Evolutionary conservation across 2,113 vertebrate genomes (phyloP).

Genomic region (Cepphus grylle): DNA sequence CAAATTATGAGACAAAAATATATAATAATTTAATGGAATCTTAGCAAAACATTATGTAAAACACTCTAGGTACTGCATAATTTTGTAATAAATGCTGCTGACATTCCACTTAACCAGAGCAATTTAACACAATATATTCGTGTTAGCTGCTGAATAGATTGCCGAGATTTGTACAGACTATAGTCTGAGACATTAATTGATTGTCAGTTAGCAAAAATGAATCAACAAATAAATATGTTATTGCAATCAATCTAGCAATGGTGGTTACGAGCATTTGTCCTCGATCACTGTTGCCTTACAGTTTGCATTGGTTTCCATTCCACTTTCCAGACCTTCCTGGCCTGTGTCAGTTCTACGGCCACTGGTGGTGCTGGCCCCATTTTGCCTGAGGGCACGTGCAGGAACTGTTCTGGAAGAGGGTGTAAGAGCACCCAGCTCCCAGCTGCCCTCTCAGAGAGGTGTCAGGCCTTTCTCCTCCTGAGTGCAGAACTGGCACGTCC

Average conservation of each 20-base stretch:
- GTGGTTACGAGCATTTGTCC: neutral
- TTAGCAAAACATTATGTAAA: neutral
- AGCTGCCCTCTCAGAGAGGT: neutral
- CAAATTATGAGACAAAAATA: neutral
- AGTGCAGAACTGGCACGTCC: neutral
- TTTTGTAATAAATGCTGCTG: neutral
- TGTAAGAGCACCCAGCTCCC: neutral
- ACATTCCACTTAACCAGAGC: neutral
- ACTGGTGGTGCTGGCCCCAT: too few species aligned
- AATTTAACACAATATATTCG: neutral
- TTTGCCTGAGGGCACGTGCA: neutral
- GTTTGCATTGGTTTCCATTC: neutral
- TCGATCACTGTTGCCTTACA: neutral
- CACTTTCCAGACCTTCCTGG: neutral
- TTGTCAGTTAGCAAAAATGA: neutral
- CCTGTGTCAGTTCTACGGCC: neutral
- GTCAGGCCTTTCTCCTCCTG: neutral
- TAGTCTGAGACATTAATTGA: neutral
- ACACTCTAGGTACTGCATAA: neutral
- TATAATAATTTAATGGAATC: neutral
- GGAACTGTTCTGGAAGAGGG: neutral
- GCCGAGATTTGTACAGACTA: neutral
- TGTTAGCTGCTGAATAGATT: neutral
- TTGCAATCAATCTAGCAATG: neutral
- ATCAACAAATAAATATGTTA: neutral